phyloP scores from a whole-genome alignment of 2,113 vertebrate genomes.

The Mustelus asterias region DNA sequence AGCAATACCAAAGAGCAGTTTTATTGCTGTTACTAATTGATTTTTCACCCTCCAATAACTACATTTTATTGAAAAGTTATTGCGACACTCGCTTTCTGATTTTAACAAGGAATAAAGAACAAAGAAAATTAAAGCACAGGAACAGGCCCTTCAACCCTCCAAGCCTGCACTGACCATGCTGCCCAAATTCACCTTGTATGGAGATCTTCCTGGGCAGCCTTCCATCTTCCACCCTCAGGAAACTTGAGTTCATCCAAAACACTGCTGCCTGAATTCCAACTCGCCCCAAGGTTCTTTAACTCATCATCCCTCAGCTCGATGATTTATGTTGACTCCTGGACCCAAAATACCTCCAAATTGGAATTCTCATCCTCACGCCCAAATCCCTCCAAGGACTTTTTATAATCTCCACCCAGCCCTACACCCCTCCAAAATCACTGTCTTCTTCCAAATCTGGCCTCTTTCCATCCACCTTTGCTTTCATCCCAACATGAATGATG shows the following conservation, averaged over 20 bases:
- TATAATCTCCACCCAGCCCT: not conserved
- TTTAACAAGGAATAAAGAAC: not conserved
- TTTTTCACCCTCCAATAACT: too few relatives aligned
- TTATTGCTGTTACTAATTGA: not conserved
- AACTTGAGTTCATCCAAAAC: not conserved
- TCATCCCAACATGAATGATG: not conserved
- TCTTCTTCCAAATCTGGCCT: too few relatives aligned
- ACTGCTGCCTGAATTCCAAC: not conserved
- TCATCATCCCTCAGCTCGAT: not conserved
- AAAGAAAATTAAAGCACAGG: too few relatives aligned
- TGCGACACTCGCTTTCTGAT: not conserved
- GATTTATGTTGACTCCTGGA: not conserved
- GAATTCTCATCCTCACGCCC: not conserved
- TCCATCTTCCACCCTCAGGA: not conserved
- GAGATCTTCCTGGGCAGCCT: not conserved
- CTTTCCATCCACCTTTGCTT: too few relatives aligned
- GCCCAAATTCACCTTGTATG: not conserved
- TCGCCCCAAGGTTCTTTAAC: not conserved
- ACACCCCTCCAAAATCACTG: not conserved
- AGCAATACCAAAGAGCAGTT: not conserved
- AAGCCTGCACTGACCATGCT: too few relatives aligned
- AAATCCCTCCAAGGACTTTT: not conserved
- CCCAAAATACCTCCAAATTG: not conserved
- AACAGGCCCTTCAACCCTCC: too few relatives aligned
- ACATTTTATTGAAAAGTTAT: not conserved